Conservation (phyloP, 2,113 vertebrate genomes). For the Sprattus sprattus region DNA sequence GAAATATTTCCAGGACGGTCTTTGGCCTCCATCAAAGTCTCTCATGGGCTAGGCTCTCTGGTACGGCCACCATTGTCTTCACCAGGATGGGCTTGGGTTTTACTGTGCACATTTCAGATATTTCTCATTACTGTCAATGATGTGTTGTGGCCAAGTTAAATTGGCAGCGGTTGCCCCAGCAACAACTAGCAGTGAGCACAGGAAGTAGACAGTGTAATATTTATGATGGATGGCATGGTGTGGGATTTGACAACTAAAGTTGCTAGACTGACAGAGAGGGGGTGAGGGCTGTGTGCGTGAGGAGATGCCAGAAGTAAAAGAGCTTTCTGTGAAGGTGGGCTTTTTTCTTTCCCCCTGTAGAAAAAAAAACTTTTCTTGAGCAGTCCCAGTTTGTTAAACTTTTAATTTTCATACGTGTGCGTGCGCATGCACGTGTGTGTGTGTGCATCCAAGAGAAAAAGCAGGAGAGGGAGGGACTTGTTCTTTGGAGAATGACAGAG, state of each 20-base stretch:
- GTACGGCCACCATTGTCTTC: background rate
- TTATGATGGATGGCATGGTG: background rate
- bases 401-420: background rate
- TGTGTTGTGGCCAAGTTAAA: background rate
- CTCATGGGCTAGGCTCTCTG: background rate
- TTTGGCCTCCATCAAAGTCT: background rate
- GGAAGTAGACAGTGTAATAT: conserved; percentile 29
- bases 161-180: conserved; percentile 3
- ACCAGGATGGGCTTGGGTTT: background rate
- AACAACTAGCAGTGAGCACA: conserved; percentile 1
- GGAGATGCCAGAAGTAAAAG: background rate
- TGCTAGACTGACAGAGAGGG: background rate
- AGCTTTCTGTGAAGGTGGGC: background rate
- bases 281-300: background rate
- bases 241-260: background rate
- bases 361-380: background rate
- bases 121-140: background rate
- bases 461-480: too few relatives aligned
- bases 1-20: background rate
- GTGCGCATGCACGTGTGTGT: background rate
- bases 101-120: background rate
- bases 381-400: background rate
- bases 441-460: background rate
- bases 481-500: background rate
- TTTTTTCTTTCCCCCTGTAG: background rate